Base-by-base conservation (phyloP, 2,797 vertebrate species). In the Sciurus vulgaris region DNA sequence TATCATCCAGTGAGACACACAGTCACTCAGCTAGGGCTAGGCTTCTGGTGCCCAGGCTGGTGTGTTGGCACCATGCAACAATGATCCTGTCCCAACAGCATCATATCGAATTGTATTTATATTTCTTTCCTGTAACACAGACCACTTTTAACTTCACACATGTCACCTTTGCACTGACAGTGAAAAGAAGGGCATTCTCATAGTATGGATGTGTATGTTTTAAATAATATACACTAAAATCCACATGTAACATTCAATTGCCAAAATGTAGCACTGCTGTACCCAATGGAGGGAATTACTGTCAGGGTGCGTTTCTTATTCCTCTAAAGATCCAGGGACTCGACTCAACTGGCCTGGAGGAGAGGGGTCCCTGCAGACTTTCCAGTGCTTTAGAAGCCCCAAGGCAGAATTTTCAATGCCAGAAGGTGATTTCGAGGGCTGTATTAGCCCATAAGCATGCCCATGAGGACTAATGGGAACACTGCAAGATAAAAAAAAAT, bases 381-480 rank as follows among this genome's bases (percentile, higher is more conserved):
- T 95, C 91, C 92, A 95, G 56, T 94, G 92, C 63, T 98, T 97
- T 97, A 93, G 93, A 97, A 98, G 94, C 93, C 98, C 95, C 98
- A 97, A 97, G 97, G 96, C 97, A 97, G 94, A 96, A 97, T 97
- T 98, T 97, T 96, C 96, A 97, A 94, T 96, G 97, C 97, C 96
- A 98, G 97, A 97, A 98, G 97, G 97, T 97, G 97, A 97, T 97
- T 94, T 96, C 86, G 97, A 95, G 67, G 98, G 96, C 92, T 98
- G 56, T 96, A 97, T 98, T 97, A 98, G 59, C 94, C 98, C 96
- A 90, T 97, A 98, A 98, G 96, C 94, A 98, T 97, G 92, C 91
- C 96, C 98, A 92, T 97, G 97, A 98, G 98, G 96, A 98, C 94
- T 97, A 98, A 98, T 96, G 86, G 97, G 93, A 98, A 95, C 69